Conservation (phyloP, 2,888 invertebrate genomes). For the Lepidocyrtoides sp. region DNA sequence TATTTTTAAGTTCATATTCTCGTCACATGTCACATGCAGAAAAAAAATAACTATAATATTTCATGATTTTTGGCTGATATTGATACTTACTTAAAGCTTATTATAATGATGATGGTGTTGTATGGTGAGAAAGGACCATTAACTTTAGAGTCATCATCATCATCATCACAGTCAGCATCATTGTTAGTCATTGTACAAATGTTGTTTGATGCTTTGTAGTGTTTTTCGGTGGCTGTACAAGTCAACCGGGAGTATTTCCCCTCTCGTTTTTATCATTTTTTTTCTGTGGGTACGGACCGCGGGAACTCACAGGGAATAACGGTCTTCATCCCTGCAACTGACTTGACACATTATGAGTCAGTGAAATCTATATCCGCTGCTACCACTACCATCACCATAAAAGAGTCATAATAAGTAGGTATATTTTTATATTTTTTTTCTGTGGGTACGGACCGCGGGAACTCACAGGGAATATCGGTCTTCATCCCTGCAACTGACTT, state of each 20-base stretch:
- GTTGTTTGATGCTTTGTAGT: conserved; percentile 20
- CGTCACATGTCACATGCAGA: conserved; percentile 67
- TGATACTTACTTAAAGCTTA: conserved; percentile 66
- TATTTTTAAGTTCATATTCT: conserved; percentile 69
- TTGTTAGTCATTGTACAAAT: conserved; percentile 56
- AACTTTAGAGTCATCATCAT: conserved; percentile 34
- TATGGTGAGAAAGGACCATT: conserved; percentile 67
- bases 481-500: conserved; percentile 47
- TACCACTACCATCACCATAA: too few relatives aligned
- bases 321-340: conserved; percentile 30
- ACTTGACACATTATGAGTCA: conserved; percentile 69
- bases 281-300: conserved; percentile 43
- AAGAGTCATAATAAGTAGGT: too few relatives aligned
- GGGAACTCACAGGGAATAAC: not conserved
- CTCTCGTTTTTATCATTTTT: conserved; percentile 3
- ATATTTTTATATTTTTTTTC: conserved; percentile 36
- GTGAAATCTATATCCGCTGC: conserved; percentile 68
- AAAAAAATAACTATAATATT: conserved; percentile 41
- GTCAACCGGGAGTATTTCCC: conserved; percentile 67
- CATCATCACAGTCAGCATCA: conserved; percentile 60
- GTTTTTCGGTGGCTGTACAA: conserved; percentile 8
- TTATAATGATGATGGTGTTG: conserved; percentile 59
- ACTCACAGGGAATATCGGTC: not conserved
- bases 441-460: conserved; percentile 29
- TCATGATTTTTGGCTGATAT: conserved; percentile 44